Percentiles rank a stretch among this genome's conserved stretches.
Evolutionary conservation across 2,888 invertebrate genomes (phyloP).

Genomic region (Agriotes lineatus): DNA sequence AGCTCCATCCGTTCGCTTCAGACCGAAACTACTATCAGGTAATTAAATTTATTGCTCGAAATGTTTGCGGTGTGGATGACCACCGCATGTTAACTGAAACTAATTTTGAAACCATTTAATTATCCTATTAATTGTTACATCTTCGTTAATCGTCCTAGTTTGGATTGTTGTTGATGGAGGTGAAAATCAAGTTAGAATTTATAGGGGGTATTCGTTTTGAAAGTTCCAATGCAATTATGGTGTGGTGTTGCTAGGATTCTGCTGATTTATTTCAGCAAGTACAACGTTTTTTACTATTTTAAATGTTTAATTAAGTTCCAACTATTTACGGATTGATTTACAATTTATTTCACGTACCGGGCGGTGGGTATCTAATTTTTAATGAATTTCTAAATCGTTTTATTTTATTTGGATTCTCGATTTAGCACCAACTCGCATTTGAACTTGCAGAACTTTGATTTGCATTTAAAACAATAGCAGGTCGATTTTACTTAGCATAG

Average conservation of each 20-base stretch:
- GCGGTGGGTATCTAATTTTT: too few species aligned
- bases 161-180: not conserved
- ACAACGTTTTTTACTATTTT: too few species aligned
- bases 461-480: too few species aligned
- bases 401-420: too few species aligned
- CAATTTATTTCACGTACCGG: too few species aligned
- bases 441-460: too few species aligned
- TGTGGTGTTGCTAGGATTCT: not conserved
- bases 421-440: too few species aligned
- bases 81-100: constrained; percentile 24
- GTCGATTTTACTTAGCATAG: too few species aligned
- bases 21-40: constrained; percentile 17
- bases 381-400: too few species aligned
- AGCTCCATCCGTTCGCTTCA: not conserved
- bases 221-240: not conserved
- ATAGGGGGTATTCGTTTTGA: not conserved
- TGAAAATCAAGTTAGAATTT: not conserved
- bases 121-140: constrained; percentile 26
- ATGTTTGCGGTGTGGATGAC: constrained; percentile 24
- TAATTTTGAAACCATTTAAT: constrained; percentile 22
- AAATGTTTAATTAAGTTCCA: too few species aligned
- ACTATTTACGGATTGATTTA: too few species aligned
- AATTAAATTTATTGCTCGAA: constrained; percentile 22
- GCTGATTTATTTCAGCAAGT: too few species aligned
- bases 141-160: constrained; percentile 15